A percentile compares a stretch with the other conserved stretches of the same genome.
phyloP scores from a whole-genome alignment of 2,113 vertebrate genomes.

The Canis aureus region DNA sequence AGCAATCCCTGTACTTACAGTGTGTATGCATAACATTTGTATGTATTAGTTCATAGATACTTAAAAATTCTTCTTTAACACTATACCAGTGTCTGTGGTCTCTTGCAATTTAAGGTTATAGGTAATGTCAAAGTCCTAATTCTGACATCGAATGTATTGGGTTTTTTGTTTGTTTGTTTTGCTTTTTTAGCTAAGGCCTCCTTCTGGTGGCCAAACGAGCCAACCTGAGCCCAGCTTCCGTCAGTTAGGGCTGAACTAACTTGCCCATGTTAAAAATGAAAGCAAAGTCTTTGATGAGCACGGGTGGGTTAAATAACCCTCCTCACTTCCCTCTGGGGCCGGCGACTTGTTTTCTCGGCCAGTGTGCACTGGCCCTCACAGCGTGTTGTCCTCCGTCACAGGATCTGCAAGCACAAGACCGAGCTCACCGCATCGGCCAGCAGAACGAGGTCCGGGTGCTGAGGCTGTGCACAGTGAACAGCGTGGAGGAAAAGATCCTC shows the following conservation, averaged over 20 bases:
- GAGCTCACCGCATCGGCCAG: conserved; percentile 94
- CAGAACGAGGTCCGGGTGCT: conserved; percentile 94
- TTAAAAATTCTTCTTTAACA: neutral
- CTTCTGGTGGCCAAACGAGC: neutral
- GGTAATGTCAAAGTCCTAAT: neutral
- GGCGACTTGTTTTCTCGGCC: neutral
- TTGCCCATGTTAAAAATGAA: neutral
- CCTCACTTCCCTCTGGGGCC: neutral
- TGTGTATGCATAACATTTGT: neutral
- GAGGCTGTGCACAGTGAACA: conserved; percentile 94
- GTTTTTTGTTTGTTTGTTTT: neutral
- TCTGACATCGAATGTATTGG: neutral
- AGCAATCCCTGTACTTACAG: neutral
- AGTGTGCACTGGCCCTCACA: neutral
- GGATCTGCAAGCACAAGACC: conserved; percentile 95
- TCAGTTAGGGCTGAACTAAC: neutral
- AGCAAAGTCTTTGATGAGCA: neutral
- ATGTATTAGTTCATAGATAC: neutral
- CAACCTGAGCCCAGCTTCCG: neutral
- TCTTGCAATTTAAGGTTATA: neutral
- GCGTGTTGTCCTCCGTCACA: conserved; percentile 65
- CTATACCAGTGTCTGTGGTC: neutral
- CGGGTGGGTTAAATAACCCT: neutral
- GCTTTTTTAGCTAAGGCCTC: neutral
- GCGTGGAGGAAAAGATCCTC: conserved; percentile 95